Evolutionary conservation across 2,113 vertebrate genomes (phyloP).

Genomic region (Zapus hudsonius): DNA sequence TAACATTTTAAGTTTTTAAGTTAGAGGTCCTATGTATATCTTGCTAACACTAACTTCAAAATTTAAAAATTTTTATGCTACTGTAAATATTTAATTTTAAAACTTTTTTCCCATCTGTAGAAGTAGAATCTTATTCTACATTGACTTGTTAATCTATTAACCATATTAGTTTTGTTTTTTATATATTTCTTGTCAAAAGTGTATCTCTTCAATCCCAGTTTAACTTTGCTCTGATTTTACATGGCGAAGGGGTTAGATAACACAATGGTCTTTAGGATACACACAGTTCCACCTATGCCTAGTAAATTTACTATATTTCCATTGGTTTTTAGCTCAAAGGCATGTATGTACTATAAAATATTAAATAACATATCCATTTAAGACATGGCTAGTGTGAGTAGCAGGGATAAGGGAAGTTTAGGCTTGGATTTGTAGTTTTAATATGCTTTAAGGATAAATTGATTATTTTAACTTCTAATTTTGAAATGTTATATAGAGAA

Average conservation of each 20-base stretch:
- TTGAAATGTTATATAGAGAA: conserved; percentile 55
- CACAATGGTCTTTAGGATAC: too few relatives aligned
- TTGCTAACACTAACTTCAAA: neutral
- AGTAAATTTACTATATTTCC: conserved; percentile 58
- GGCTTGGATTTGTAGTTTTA: conserved; percentile 32
- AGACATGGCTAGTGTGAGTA: neutral
- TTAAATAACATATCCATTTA: conserved; percentile 33
- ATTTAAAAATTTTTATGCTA: neutral
- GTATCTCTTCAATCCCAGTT: too few relatives aligned
- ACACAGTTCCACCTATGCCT: neutral
- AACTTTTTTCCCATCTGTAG: neutral
- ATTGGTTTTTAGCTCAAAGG: neutral
- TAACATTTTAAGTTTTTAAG: too few relatives aligned
- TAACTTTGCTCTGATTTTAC: neutral
- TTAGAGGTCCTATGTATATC: too few relatives aligned
- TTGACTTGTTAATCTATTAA: neutral
- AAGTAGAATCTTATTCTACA: neutral
- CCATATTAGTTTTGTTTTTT: too few relatives aligned
- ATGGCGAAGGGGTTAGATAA: too few relatives aligned
- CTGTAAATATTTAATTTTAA: neutral
- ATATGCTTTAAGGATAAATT: conserved; percentile 48
- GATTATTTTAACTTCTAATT: conserved; percentile 50
- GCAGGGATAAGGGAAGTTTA: neutral
- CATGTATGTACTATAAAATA: conserved; percentile 59
- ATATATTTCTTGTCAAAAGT: too few relatives aligned